A percentile compares a stretch with the other conserved stretches of the same genome.
phyloP scores from a whole-genome alignment of 2,797 vertebrate species.

The Parauchenoglanis ngamensis region DNA sequence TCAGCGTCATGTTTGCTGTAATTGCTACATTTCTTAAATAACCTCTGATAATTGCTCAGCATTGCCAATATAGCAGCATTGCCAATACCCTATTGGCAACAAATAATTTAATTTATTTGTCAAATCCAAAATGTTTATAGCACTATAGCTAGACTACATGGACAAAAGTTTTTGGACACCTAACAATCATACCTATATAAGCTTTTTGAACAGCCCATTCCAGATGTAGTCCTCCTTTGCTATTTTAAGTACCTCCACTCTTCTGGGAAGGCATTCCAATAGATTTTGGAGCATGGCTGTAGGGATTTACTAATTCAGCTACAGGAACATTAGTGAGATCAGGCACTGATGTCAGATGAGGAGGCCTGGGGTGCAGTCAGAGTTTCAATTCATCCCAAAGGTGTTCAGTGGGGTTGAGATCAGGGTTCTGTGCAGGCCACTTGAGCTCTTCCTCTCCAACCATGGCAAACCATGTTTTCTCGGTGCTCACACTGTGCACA shows the following conservation, averaged over 20 bases:
- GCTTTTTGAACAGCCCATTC: not conserved
- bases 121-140: not conserved
- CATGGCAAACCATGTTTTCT: not conserved
- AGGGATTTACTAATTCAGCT: not conserved
- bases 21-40: not conserved
- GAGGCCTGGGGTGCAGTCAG: not conserved
- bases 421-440: not conserved
- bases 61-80: not conserved
- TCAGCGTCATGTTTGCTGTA: not conserved
- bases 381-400: not conserved
- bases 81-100: no score
- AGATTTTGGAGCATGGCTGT: not conserved
- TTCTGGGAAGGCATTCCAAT: not conserved
- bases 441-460: not conserved
- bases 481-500: not conserved
- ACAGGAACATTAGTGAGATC: not conserved
- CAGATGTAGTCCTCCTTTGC: not conserved
- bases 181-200: not conserved
- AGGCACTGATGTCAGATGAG: not conserved
- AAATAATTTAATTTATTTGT: not conserved
- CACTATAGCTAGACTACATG: not conserved
- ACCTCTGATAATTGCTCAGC: not conserved
- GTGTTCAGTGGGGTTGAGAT: not conserved
- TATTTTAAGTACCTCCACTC: not conserved
- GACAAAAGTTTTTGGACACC: not conserved